Conservation (phyloP, 2,888 invertebrate genomes). For the Lamproptera curius region DNA sequence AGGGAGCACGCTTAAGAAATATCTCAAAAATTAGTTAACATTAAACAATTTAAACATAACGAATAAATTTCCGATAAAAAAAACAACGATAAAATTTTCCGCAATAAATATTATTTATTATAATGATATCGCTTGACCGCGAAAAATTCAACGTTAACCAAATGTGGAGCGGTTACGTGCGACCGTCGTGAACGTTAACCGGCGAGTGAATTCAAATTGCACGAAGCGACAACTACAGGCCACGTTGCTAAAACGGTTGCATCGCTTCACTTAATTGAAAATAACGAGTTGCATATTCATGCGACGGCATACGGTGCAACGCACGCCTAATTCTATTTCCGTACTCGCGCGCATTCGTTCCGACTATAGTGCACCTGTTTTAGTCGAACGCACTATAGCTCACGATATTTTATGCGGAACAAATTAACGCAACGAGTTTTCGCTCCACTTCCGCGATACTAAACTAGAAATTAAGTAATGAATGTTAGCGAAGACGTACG, state of each 20-base stretch:
- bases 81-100: too few species aligned
- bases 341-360: neutral
- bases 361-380: constrained; percentile 33
- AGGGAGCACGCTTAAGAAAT: too few species aligned
- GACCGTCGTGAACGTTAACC: constrained; percentile 2
- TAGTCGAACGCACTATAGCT: constrained; percentile 29
- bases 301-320: constrained; percentile 32
- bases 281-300: constrained; percentile 68
- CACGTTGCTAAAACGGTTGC: constrained; percentile 38
- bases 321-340: constrained; percentile 38
- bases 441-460: constrained; percentile 11
- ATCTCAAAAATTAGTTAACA: too few species aligned
- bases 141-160: constrained; percentile 8
- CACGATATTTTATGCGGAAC: constrained; percentile 27
- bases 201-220: constrained; percentile 24
- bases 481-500: neutral
- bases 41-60: too few species aligned
- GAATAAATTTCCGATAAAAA: too few species aligned
- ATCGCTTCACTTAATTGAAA: constrained; percentile 58
- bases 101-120: too few species aligned
- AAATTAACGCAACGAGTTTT: constrained; percentile 14
- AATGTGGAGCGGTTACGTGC: constrained; percentile 7
- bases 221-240: constrained; percentile 19
- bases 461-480: neutral
- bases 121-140: constrained; percentile 6